Base-by-base conservation (phyloP, 2,113 vertebrate genomes). In the Cavia aperea region DNA sequence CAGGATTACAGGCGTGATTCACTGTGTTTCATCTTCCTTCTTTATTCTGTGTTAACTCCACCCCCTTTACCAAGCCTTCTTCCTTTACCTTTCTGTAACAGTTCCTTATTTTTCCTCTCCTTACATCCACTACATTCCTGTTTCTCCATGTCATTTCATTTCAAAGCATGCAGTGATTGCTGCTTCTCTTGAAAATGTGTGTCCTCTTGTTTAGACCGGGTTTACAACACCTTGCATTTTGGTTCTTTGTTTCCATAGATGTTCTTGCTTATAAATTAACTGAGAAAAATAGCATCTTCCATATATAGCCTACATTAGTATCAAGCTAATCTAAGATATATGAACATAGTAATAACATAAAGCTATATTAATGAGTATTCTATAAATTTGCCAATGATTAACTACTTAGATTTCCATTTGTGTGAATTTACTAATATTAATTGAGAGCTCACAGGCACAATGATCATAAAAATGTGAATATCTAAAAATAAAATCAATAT, bases 121-220 rank as follows among this genome's bases (percentile, higher is more conserved):
- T 73, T 92, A 56, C 7, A 72, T 92, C 39, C 87, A 18, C 3
- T 33, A 33, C n/a, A 92, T 49, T 94, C 2, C 19, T 13, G 83
- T 68, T 79, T 6, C 24, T 93, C 75, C 49, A 46, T 5, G 1
- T 82, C 70, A 81, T 87, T 43, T 91, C 14, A 33, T 86, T 90
- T 85, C 10, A 54, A 33, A 33, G 36, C 0, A 16, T 9, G 2
- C 8, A 75, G 3, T 31, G 1, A 82, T 18, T 51, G 1, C 1
- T 68, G 19, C 36, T 4, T 60, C 15, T 78, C 91, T 65, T 43
- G 63, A 85, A 13, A 62, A 75, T 83, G 58, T 26, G 13, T 77
- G 9, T 31, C 43, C 12, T 33, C 63, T 85, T 43, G 21, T 81
- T 92, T 68, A 78, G 7, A 33, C 7, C 19, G 49, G 11, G 4